Percentiles rank a stretch among this genome's conserved stretches.
phyloP scores from a whole-genome alignment of 2,888 invertebrate genomes.

The Crioceris asparagi region DNA sequence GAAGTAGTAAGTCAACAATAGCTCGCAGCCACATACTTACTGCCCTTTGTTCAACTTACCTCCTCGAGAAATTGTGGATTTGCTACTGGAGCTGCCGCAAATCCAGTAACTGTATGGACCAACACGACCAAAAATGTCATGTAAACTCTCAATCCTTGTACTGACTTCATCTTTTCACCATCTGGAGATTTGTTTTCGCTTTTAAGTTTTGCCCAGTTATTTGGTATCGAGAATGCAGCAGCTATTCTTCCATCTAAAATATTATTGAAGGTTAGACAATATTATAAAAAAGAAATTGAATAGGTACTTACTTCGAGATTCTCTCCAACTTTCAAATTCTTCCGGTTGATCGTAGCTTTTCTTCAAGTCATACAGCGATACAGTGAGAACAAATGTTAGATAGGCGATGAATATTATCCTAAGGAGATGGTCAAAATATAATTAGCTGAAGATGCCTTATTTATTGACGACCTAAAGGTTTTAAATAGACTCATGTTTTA shows the following conservation, averaged over 20 bases:
- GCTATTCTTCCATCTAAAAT: conserved; percentile 16
- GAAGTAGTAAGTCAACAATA: no score
- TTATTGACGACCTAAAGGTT: no score
- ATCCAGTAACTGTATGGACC: conserved; percentile 9
- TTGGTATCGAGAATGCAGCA: conserved; percentile 20
- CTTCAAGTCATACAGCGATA: conserved; percentile 7
- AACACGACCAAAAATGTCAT: conserved; percentile 13
- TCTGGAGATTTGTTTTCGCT: conserved; percentile 8
- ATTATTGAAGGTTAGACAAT: no score
- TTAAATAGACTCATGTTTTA: no score
- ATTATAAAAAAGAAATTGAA: neutral
- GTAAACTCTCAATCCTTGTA: conserved; percentile 16
- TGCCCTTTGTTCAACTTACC: no score
- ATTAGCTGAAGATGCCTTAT: no score
- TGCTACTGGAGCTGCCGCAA: conserved; percentile 10
- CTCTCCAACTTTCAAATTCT: conserved; percentile 5
- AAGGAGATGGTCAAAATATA: no score
- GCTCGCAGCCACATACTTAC: no score
- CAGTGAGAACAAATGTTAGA: conserved; percentile 4
- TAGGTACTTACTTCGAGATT: conserved; percentile 6
- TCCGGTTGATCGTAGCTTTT: conserved; percentile 5
- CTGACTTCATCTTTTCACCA: conserved; percentile 11
- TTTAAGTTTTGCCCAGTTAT: conserved; percentile 19
- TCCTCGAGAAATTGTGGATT: conserved; percentile 15
- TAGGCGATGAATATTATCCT: conserved; percentile 12